phyloP scores from a whole-genome alignment of 2,113 vertebrate genomes.

The Oreochromis tanganicae region DNA sequence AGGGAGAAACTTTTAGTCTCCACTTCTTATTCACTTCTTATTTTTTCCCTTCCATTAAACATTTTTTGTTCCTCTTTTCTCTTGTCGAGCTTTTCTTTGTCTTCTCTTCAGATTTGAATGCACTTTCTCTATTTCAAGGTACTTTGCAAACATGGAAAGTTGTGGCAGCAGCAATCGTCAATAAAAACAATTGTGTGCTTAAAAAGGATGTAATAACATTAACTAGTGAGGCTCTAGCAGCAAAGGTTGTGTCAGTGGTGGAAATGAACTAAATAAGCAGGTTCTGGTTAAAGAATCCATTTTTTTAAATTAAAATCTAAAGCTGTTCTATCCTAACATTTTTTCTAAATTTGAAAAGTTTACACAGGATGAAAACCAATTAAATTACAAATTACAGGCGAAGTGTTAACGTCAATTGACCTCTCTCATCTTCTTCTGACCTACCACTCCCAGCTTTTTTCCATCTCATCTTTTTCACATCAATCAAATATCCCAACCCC shows the following conservation, averaged over 20 bases:
- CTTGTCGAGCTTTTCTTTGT: background rate
- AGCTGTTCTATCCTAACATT: background rate
- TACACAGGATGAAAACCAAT: background rate
- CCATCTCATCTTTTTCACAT: conserved; percentile 13
- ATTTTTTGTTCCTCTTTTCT: background rate
- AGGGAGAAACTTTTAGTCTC: background rate
- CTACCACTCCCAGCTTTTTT: background rate
- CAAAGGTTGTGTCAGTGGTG: background rate
- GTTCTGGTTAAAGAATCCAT: conserved; percentile 35
- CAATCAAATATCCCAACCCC: conserved; percentile 7
- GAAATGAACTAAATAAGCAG: conserved; percentile 45
- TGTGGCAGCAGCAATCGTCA: conserved; percentile 36
- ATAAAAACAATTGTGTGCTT: conserved; percentile 43
- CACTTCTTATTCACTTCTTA: background rate
- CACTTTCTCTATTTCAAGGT: conserved; percentile 51
- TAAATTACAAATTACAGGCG: background rate
- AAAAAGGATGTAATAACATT: conserved; percentile 41
- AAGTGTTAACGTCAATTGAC: background rate
- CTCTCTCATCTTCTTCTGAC: background rate
- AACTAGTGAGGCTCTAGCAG: conserved; percentile 13
- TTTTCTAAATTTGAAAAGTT: conserved; percentile 1
- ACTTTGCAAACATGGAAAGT: conserved; percentile 45
- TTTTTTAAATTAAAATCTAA: conserved; percentile 5
- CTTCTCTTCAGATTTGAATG: conserved; percentile 25
- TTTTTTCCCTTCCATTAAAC: background rate